A percentile compares a stretch with the other conserved stretches of the same genome.
Conservation (phyloP, 2,113 vertebrate genomes). For the Stomatorhinus ivindoensis region DNA sequence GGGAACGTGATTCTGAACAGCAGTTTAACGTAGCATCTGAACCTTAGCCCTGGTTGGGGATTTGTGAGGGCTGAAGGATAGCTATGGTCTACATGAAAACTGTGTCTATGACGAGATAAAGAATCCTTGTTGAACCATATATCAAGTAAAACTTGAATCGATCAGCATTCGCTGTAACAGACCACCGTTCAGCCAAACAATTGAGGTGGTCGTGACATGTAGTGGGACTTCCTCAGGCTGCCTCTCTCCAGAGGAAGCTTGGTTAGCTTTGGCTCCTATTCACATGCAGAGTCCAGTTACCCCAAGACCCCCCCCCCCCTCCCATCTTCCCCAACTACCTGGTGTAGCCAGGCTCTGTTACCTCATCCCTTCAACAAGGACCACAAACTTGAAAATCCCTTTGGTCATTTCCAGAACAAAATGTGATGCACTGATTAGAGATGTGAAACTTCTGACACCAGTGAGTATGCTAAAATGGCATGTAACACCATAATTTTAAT, state of each 20-base stretch:
- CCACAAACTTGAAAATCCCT: constrained; percentile 17
- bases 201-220: not conserved
- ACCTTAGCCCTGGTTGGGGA: not conserved
- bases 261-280: not conserved
- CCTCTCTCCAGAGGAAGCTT: not conserved
- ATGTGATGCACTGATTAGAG: constrained; percentile 3
- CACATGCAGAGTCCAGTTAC: not conserved
- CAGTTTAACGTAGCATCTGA: constrained; percentile 23
- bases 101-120: constrained; percentile 5
- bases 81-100: constrained; percentile 6
- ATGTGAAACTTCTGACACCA: constrained; percentile 11
- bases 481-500: not conserved
- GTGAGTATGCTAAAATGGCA: not conserved
- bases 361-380: constrained; percentile 7
- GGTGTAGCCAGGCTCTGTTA: not conserved
- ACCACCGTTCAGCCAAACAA: not conserved
- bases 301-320: not conserved
- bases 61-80: not conserved
- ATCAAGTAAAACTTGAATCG: constrained; percentile 41
- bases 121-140: constrained; percentile 15
- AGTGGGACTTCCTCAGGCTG: not conserved
- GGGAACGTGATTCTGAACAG: not conserved
- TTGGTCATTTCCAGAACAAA: constrained; percentile 19
- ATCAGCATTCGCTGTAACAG: constrained; percentile 27
- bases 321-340: not conserved